Percentiles rank a stretch among this genome's conserved stretches.
Evolutionary conservation across 2,797 vertebrate genomes (phyloP).

Genomic region (Enteromius treurensis): DNA sequence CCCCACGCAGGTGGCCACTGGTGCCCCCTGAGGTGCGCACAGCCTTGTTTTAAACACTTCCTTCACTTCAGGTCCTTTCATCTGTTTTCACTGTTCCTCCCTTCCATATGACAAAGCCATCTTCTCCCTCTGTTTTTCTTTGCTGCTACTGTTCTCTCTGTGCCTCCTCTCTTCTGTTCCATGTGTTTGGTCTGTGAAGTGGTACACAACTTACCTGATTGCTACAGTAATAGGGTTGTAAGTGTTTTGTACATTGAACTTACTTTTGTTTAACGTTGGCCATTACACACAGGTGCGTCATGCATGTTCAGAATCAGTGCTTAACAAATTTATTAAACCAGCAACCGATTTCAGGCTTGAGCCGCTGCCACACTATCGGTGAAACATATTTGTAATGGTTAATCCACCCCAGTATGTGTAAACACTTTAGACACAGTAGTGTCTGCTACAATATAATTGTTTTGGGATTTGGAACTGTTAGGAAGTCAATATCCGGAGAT

Average conservation of each 20-base stretch:
- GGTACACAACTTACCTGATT: not conserved
- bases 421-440: too few relatives aligned
- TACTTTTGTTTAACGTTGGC: not conserved
- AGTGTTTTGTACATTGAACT: not conserved
- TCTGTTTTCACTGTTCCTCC: slow-evolving; percentile 27
- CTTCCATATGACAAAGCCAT: slow-evolving; percentile 25
- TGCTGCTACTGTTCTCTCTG: slow-evolving; percentile 11
- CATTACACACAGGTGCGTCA: not conserved
- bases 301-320: not conserved
- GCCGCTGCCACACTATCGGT: not conserved
- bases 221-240: slow-evolving; percentile 4
- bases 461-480: not conserved
- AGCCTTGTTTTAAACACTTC: slow-evolving; percentile 14
- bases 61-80: slow-evolving; percentile 4
- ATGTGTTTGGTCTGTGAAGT: slow-evolving; percentile 18
- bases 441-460: not conserved
- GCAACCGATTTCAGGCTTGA: not conserved
- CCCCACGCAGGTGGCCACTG: slow-evolving; percentile 39
- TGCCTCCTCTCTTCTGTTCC: slow-evolving; percentile 1
- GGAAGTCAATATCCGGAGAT: not conserved
- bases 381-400: not conserved
- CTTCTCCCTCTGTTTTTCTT: slow-evolving; percentile 10
- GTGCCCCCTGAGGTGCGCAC: slow-evolving; percentile 37
- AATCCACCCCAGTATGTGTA: not conserved
- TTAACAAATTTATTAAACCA: not conserved